Percentiles rank a stretch among this genome's conserved stretches.
These are phyloP conservation scores for Epicauta chinensis DNA, from an alignment of 1,140 invertebrate species.

Conservation along the genomic window DNA sequence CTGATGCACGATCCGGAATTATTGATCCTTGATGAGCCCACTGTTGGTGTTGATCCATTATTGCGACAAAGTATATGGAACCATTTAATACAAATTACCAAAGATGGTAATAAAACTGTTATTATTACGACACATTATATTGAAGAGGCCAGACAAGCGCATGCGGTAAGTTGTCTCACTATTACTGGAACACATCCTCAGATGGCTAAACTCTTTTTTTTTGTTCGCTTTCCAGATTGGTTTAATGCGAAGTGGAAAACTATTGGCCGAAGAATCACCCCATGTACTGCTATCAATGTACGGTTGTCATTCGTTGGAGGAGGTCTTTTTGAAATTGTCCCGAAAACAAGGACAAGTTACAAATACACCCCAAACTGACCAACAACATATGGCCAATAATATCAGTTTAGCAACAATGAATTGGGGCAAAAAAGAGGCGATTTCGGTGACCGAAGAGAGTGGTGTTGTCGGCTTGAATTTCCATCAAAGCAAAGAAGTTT, in stretches of 20 bases:
- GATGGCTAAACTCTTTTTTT: no score
- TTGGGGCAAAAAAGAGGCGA: slow-evolving; percentile 73
- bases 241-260: slow-evolving; percentile 84
- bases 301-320: slow-evolving; percentile 78
- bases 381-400: slow-evolving; percentile 68
- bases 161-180: slow-evolving; percentile 50
- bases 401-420: slow-evolving; percentile 71
- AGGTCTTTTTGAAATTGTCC: slow-evolving; percentile 90
- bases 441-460: slow-evolving; percentile 76
- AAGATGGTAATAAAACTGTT: slow-evolving; percentile 58
- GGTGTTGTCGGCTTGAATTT: slow-evolving; percentile 81
- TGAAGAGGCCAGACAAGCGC: slow-evolving; percentile 66
- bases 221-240: no score
- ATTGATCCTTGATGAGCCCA: slow-evolving; percentile 91
- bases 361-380: neutral
- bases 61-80: slow-evolving; percentile 66
- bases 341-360: slow-evolving; percentile 45
- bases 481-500: slow-evolving; percentile 81
- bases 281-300: slow-evolving; percentile 76
- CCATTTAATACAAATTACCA: slow-evolving; percentile 60
- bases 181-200: no score
- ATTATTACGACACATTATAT: slow-evolving; percentile 76
- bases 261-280: slow-evolving; percentile 89
- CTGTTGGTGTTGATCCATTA: slow-evolving; percentile 76
- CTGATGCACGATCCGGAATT: slow-evolving; percentile 89